phyloP scores from a whole-genome alignment of 2,797 vertebrate species.

The Microctenopoma steveboyesi region DNA sequence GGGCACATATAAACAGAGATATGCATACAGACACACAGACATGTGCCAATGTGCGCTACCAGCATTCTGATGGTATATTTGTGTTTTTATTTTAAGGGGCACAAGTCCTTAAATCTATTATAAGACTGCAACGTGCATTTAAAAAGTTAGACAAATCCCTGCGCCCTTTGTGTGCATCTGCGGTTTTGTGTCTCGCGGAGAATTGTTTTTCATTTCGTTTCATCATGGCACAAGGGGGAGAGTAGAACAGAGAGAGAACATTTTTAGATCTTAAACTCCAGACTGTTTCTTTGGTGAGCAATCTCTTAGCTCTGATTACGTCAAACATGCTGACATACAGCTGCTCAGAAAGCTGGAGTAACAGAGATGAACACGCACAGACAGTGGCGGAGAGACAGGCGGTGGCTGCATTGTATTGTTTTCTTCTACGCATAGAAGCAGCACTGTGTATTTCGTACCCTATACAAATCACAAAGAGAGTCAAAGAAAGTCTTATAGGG shows the following conservation, averaged over 20 bases:
- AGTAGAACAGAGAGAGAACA: constrained; percentile 57
- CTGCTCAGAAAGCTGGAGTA: constrained; percentile 56
- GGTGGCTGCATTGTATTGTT: constrained; percentile 30
- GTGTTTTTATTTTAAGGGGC: constrained; percentile 43
- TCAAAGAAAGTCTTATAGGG: constrained; percentile 34
- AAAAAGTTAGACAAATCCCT: constrained; percentile 53
- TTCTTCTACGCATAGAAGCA: constrained; percentile 39
- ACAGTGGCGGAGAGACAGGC: constrained; percentile 34
- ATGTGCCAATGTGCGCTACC: constrained; percentile 23
- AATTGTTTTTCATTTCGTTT: constrained; percentile 75
- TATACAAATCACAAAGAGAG: constrained; percentile 49
- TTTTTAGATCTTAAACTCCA: constrained; percentile 69
- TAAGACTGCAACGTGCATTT: constrained; percentile 44
- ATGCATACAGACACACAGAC: constrained; percentile 33
- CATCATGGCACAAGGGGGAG: constrained; percentile 68
- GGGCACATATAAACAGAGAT: constrained; percentile 18
- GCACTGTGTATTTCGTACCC: constrained; percentile 19
- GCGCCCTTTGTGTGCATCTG: constrained; percentile 28
- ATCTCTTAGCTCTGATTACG: constrained; percentile 71
- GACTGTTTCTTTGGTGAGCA: constrained; percentile 73
- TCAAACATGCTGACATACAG: constrained; percentile 68
- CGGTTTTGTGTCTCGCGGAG: constrained; percentile 46
- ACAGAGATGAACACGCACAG: constrained; percentile 25
- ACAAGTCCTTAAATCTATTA: constrained; percentile 50
- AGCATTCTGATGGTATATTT: constrained; percentile 45